Percentiles rank a stretch among this genome's conserved stretches.
phyloP scores from a whole-genome alignment of 2,797 vertebrate species.

The Simalia tracyae region DNA sequence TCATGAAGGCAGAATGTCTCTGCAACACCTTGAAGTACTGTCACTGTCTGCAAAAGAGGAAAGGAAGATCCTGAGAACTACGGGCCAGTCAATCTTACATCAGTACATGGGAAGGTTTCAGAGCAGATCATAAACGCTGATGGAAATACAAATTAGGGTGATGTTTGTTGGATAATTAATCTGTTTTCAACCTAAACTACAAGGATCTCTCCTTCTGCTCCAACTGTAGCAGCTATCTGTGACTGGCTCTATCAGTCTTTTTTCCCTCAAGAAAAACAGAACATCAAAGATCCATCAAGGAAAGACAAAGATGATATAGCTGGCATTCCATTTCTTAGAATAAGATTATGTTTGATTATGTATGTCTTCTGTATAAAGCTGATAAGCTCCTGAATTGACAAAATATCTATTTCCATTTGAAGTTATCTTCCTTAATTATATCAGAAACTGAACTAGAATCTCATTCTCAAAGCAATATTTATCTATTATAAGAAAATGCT shows the following conservation, averaged over 20 bases:
- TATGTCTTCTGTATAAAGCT: not conserved
- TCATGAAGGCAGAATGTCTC: not conserved
- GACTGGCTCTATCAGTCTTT: not conserved
- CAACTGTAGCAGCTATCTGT: not conserved
- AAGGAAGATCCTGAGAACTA: not conserved
- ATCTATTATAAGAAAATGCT: not conserved
- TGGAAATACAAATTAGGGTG: not conserved
- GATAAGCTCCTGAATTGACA: not conserved
- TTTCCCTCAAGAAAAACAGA: not conserved
- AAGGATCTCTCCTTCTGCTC: not conserved
- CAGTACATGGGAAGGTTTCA: not conserved
- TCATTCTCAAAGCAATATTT: not conserved
- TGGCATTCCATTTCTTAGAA: not conserved
- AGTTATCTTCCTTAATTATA: not conserved
- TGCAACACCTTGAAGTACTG: not conserved
- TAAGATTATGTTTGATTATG: not conserved
- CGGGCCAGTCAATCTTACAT: not conserved
- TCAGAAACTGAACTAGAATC: not conserved
- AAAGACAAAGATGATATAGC: not conserved
- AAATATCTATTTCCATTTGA: not conserved
- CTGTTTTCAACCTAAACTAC: not conserved
- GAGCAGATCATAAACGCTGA: not conserved
- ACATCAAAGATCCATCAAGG: not conserved
- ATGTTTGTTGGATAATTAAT: not conserved
- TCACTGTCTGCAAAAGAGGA: not conserved